phyloP scores from a whole-genome alignment of 37 sponge, comb jelly and placozoan species.

The Geodia barretti region DNA sequence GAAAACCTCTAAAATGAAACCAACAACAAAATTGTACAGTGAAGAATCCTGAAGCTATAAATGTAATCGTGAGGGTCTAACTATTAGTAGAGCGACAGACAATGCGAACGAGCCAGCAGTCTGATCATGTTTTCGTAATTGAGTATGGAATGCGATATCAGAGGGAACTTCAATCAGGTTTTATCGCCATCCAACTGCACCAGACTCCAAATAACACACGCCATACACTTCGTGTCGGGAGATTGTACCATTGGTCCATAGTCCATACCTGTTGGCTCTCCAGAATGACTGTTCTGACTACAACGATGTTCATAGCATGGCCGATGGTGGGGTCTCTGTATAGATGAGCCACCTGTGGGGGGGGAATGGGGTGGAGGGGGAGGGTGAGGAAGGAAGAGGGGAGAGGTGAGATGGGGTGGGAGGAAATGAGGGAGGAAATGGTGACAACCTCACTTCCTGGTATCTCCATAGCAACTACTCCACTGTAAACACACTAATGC shows the following conservation, averaged over 20 bases:
- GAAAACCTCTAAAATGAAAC: not conserved
- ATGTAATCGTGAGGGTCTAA: not conserved
- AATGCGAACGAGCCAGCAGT: too few species aligned
- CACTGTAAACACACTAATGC: too few species aligned
- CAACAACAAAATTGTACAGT: not conserved
- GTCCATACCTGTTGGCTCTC: conserved; percentile 25
- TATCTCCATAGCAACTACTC: too few species aligned
- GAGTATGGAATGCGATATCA: too few species aligned
- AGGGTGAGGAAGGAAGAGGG: too few species aligned
- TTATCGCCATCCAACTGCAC: too few species aligned
- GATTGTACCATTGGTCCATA: too few species aligned
- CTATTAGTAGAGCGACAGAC: not conserved
- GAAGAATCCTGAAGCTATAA: not conserved
- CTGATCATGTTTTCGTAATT: too few species aligned
- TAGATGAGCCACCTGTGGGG: conserved; percentile 47
- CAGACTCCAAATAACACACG: too few species aligned
- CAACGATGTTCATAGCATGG: conserved; percentile 33
- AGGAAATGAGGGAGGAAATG: not conserved
- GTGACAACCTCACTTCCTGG: too few species aligned
- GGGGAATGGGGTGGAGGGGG: not conserved
- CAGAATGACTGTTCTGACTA: conserved; percentile 40
- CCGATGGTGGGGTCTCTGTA: conserved; percentile 48
- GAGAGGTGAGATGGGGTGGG: not conserved
- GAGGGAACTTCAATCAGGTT: too few species aligned
- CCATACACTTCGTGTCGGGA: too few species aligned